These are phyloP conservation scores for Taxidea taxus DNA, from an alignment of 2,113 vertebrate genomes.

Conservation along the genomic window DNA sequence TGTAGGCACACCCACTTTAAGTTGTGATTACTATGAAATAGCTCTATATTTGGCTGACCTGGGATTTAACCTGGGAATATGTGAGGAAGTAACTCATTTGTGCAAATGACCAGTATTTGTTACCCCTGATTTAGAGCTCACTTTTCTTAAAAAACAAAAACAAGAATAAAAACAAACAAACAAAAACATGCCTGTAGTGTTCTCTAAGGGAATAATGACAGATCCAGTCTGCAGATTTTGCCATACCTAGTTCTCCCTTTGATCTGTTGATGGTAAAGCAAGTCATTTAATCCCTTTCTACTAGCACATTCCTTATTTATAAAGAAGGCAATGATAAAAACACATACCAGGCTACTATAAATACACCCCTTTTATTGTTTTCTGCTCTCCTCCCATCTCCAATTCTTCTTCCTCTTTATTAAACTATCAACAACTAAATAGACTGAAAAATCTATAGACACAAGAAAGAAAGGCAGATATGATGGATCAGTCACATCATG, in stretches of 20 bases:
- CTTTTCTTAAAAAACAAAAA: neutral
- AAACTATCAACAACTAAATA: neutral
- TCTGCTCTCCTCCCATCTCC: neutral
- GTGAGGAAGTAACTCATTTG: neutral
- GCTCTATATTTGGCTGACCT: constrained; percentile 32
- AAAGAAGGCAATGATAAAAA: constrained; percentile 25
- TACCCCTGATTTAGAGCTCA: neutral
- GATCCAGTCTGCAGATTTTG: neutral
- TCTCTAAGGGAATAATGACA: neutral
- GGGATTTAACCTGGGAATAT: neutral
- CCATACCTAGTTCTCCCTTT: neutral
- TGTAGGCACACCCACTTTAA: neutral
- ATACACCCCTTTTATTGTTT: neutral
- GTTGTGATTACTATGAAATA: constrained; percentile 10
- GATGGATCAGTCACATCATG: neutral
- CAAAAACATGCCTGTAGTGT: neutral
- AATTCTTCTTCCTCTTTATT: neutral
- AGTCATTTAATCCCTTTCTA: neutral
- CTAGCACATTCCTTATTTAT: neutral
- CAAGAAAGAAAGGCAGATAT: constrained; percentile 8
- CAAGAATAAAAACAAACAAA: neutral
- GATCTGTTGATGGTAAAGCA: neutral
- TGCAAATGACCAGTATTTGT: constrained; percentile 19
- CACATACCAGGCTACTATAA: neutral
- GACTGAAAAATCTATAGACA: neutral